phyloP scores from a whole-genome alignment of 2,888 invertebrate species.

The Archaeoteleia sp. region DNA sequence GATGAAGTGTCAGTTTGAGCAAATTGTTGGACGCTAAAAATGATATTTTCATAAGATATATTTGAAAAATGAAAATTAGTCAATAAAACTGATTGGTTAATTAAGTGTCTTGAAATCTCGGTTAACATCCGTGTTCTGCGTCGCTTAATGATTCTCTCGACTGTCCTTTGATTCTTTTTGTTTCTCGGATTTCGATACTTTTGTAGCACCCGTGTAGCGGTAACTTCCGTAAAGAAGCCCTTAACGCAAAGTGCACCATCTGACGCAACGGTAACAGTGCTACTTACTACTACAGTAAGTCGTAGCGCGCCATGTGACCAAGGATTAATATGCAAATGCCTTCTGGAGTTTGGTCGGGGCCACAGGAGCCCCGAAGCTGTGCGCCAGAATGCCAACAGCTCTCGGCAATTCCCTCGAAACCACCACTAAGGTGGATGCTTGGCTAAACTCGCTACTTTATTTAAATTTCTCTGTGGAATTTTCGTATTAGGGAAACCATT shows the following conservation, averaged over 20 bases:
- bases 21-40: no score
- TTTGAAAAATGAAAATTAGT: no score
- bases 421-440: constrained; percentile 35
- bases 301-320: constrained; percentile 54
- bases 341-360: constrained; percentile 45
- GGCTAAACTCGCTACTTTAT: constrained; percentile 65
- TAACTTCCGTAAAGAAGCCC: constrained; percentile 41
- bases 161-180: no score
- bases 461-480: constrained; percentile 67
- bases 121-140: no score
- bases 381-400: constrained; percentile 55
- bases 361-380: constrained; percentile 34
- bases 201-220: constrained; percentile 23
- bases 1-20: no score
- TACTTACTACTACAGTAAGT: constrained; percentile 45
- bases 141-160: no score
- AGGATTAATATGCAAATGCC: constrained; percentile 65
- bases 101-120: no score
- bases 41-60: no score
- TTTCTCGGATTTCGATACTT: constrained; percentile 32
- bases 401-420: constrained; percentile 54
- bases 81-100: no score
- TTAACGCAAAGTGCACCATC: constrained; percentile 49
- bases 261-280: constrained; percentile 46
- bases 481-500: constrained; percentile 61